A percentile compares a stretch with the other conserved stretches of the same genome.
Conservation (phyloP, 2,888 invertebrate species). For the Heliothis peltigera region DNA sequence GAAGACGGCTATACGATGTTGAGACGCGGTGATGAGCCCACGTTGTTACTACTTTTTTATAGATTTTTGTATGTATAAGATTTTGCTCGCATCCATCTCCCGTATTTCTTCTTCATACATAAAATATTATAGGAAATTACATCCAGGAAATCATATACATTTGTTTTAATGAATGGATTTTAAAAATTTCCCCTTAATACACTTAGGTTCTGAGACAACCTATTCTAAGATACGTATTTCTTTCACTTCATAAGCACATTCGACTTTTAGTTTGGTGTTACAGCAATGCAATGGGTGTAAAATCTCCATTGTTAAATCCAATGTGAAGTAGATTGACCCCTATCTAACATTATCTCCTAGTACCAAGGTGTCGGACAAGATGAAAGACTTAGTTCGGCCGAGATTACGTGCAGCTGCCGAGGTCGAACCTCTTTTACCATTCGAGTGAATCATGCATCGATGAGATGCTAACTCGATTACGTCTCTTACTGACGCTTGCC, state of each 20-base stretch:
- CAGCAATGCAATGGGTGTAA: no score
- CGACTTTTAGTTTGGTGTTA: background rate
- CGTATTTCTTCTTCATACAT: no score
- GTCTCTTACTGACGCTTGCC: background rate
- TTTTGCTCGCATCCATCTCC: background rate
- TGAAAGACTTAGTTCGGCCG: background rate
- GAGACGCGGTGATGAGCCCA: slow-evolving; percentile 33
- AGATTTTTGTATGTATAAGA: slow-evolving; percentile 5
- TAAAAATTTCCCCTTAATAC: no score
- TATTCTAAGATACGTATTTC: no score
- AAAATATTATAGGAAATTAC: background rate
- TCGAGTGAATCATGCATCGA: slow-evolving; percentile 18
- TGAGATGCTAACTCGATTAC: slow-evolving; percentile 1
- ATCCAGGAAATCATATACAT: background rate
- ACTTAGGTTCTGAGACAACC: background rate
- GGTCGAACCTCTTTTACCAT: background rate
- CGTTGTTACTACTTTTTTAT: slow-evolving; percentile 7
- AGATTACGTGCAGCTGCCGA: background rate
- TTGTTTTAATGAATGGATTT: background rate
- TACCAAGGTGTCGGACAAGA: background rate
- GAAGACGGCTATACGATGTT: slow-evolving; percentile 21
- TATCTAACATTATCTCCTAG: no score
- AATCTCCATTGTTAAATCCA: no score
- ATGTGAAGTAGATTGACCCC: no score
- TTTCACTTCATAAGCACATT: background rate